Conservation (phyloP, 1,140 invertebrate species). For the Calycopis cecrops region DNA sequence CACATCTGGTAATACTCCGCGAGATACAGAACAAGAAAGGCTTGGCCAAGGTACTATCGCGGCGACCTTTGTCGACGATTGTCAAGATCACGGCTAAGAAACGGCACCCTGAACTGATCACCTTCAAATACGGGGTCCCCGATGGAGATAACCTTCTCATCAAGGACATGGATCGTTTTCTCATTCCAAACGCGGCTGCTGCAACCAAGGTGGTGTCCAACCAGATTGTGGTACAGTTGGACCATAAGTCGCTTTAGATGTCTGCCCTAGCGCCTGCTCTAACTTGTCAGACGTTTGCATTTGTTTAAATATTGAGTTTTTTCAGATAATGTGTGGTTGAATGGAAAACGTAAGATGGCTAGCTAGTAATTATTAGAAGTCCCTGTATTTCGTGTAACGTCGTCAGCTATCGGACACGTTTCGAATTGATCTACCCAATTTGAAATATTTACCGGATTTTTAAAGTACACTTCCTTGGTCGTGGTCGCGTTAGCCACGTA, state of each 20-base stretch:
- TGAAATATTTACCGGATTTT: no score
- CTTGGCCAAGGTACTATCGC: constrained; percentile 88
- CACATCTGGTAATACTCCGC: constrained; percentile 90
- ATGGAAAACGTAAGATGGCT: no score
- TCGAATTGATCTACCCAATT: no score
- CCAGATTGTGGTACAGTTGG: constrained; percentile 74
- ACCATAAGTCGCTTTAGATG: constrained; percentile 47
- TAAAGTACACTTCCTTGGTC: no score
- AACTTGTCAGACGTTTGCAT: not conserved
- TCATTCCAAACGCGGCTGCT: constrained; percentile 93
- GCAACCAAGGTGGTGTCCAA: constrained; percentile 86
- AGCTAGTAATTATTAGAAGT: no score
- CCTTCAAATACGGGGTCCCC: constrained; percentile 93
- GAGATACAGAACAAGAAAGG: constrained; percentile 85
- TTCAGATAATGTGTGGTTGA: no score
- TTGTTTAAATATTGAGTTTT: no score
- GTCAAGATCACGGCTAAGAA: constrained; percentile 98
- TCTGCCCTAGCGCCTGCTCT: not conserved
- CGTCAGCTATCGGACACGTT: no score
- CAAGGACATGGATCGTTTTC: constrained; percentile 91
- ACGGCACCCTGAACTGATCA: constrained; percentile 94
- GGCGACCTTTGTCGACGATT: constrained; percentile 90
- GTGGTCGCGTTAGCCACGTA: no score
- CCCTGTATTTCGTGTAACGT: no score
- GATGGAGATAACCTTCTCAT: constrained; percentile 84